These are phyloP conservation scores for Diadumene lineata DNA, from an alignment of 92 coral and sea anemone genomes.

Conservation along the genomic window DNA sequence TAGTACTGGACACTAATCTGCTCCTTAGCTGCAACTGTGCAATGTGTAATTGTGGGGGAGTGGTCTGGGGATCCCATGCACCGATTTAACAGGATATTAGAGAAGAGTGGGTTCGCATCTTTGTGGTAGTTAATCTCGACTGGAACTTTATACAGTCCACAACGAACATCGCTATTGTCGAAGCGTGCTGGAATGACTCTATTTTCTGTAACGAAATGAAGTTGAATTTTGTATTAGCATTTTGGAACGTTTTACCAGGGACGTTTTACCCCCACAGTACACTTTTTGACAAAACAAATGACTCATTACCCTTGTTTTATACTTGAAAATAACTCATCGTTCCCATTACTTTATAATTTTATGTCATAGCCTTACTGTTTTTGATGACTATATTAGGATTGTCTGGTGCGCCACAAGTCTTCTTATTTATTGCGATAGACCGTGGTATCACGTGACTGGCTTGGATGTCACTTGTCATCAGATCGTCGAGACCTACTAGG, in stretches of 20 bases:
- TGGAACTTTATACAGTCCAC: constrained; percentile 5
- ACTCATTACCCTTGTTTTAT: too few species aligned
- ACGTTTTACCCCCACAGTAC: too few species aligned
- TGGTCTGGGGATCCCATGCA: constrained; percentile 36
- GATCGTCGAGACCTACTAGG: not conserved
- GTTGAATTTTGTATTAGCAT: not conserved
- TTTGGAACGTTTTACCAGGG: too few species aligned
- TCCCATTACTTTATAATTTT: too few species aligned
- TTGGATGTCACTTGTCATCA: not conserved
- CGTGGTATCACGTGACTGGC: not conserved
- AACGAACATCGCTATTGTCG: not conserved
- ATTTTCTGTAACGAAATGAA: not conserved
- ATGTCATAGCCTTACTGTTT: constrained; percentile 15
- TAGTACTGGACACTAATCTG: constrained; percentile 4
- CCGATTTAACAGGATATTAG: constrained; percentile 29
- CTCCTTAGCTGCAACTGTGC: constrained; percentile 29
- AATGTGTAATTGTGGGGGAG: constrained; percentile 25
- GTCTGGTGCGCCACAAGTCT: constrained; percentile 22
- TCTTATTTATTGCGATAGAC: not conserved
- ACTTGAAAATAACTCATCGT: too few species aligned
- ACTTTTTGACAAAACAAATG: too few species aligned
- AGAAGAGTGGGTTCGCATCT: constrained; percentile 14
- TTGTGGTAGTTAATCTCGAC: not conserved
- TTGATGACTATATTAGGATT: constrained; percentile 12
- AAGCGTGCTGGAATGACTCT: not conserved